Percentiles rank a stretch among this genome's conserved stretches.
These are phyloP conservation scores for Lymantria monacha DNA, from an alignment of 2,888 invertebrate species.

Conservation along the genomic window DNA sequence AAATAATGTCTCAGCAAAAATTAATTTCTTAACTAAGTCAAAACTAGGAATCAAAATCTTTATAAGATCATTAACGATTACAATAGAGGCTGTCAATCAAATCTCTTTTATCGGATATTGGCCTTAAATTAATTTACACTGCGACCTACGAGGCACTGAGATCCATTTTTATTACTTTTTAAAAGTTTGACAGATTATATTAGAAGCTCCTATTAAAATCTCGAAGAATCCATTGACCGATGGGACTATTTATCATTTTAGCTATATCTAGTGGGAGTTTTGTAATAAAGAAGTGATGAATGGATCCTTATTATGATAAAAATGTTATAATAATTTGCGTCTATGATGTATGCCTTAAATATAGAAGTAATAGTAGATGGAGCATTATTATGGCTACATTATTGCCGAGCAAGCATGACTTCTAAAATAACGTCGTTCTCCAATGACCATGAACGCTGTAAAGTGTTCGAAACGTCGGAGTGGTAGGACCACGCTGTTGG, in stretches of 20 bases:
- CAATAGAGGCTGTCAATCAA: not conserved
- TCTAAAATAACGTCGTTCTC: too few relatives aligned
- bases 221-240: not conserved
- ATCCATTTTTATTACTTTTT: constrained; percentile 3
- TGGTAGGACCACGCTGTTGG: too few relatives aligned
- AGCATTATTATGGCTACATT: too few relatives aligned
- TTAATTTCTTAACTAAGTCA: too few relatives aligned
- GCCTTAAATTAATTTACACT: not conserved
- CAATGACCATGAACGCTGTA: too few relatives aligned
- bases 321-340: not conserved
- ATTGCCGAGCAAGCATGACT: too few relatives aligned
- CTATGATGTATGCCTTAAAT: too few relatives aligned
- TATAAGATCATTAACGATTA: not conserved
- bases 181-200: constrained; percentile 14
- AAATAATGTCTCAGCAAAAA: too few relatives aligned
- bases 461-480: too few relatives aligned
- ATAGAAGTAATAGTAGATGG: too few relatives aligned
- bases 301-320: not conserved
- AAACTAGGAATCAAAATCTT: not conserved
- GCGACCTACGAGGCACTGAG: not conserved
- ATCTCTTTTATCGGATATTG: not conserved
- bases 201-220: constrained; percentile 6
- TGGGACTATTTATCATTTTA: constrained; percentile 5
- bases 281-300: constrained; percentile 2
- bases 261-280: constrained; percentile 5